Conservation (phyloP, 1,140 invertebrate species). For the Tetranychus urticae region DNA sequence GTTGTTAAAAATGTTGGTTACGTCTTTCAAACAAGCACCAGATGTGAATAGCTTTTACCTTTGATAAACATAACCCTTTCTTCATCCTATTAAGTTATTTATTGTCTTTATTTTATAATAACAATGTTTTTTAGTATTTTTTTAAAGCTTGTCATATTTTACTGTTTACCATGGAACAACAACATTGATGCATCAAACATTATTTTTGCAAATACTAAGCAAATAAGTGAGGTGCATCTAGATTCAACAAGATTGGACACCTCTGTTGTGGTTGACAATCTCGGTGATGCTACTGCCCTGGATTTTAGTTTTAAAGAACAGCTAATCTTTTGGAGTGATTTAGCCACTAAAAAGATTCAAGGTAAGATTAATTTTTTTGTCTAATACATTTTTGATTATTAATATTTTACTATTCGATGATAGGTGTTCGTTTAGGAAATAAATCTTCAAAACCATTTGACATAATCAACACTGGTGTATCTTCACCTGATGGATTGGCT, state of each 20-base stretch:
- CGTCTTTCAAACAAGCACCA: no score
- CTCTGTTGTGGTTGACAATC: constrained; percentile 26
- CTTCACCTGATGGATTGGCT: constrained; percentile 68
- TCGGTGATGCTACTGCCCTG: constrained; percentile 55
- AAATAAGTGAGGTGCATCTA: constrained; percentile 50
- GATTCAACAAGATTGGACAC: constrained; percentile 15
- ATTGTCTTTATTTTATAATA: no score
- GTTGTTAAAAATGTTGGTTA: no score
- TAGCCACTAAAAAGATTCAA: constrained; percentile 53
- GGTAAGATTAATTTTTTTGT: constrained; percentile 20
- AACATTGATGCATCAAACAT: no score
- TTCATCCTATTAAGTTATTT: no score
- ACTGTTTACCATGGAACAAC: no score
- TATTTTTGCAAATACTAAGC: constrained; percentile 39
- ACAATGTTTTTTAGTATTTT: no score
- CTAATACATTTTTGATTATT: background rate
- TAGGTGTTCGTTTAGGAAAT: background rate
- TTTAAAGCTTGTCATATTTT: no score
- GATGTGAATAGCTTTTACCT: no score
- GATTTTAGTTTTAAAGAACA: constrained; percentile 57
- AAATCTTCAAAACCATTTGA: no score
- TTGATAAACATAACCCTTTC: no score
- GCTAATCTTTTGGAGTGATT: constrained; percentile 73
- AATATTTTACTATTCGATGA: background rate
- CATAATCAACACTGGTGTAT: constrained; percentile 34